Evolutionary conservation across 2,113 vertebrate genomes (phyloP).

Genomic region (human (Homo sapiens)): DNA sequence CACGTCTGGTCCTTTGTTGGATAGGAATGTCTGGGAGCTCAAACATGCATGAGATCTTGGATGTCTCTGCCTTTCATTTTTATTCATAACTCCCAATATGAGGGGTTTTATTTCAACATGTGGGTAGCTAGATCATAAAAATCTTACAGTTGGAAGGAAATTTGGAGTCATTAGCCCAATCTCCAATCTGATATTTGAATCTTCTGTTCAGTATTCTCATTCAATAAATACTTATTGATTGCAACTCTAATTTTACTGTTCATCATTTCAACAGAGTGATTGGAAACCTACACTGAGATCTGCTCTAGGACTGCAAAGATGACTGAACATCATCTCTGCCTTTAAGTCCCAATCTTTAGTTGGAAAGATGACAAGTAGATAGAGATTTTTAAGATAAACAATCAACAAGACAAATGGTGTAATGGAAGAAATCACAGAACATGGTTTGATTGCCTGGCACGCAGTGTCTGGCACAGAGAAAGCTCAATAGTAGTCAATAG

Average conservation of each 20-base stretch:
- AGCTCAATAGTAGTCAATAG: not conserved
- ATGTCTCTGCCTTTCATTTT: not conserved
- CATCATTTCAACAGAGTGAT: not conserved
- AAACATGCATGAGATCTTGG: not conserved
- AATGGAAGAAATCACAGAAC: not conserved
- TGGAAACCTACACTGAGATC: not conserved
- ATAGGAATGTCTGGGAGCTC: not conserved
- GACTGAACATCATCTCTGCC: too few species aligned
- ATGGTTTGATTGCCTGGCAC: not conserved
- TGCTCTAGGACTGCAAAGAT: not conserved
- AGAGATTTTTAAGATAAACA: not conserved
- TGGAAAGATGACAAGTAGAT: not conserved
- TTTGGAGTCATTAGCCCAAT: not conserved
- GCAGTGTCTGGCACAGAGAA: not conserved
- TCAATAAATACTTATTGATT: slow-evolving; percentile 1
- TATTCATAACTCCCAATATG: not conserved
- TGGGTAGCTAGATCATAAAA: not conserved
- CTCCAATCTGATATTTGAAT: not conserved
- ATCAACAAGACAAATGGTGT: not conserved
- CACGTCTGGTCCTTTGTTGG: not conserved
- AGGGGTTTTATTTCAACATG: not conserved
- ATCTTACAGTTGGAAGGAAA: not conserved
- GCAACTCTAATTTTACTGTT: not conserved
- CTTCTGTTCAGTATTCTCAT: not conserved
- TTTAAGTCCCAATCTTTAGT: not conserved